Evolutionary conservation across 2,797 vertebrate genomes (phyloP).

Genomic region (Micropoecilia bifurca): DNA sequence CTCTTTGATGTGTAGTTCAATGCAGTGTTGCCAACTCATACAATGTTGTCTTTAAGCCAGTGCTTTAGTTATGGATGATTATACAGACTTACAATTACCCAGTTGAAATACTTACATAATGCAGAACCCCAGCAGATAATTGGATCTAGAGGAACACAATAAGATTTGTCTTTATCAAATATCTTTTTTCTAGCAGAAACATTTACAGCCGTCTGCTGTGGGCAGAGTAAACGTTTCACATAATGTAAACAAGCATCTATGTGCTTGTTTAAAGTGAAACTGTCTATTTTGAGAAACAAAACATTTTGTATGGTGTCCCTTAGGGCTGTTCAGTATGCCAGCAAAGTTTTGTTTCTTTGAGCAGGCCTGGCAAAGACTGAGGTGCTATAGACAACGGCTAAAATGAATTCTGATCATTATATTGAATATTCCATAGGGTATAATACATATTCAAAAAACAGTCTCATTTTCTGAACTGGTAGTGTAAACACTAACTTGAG

Average conservation of each 20-base stretch:
- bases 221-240: neutral
- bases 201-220: neutral
- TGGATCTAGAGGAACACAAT: neutral
- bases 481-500: neutral
- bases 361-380: neutral
- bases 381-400: no score
- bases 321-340: neutral
- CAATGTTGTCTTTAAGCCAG: neutral
- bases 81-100: neutral
- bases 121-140: neutral
- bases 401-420: neutral
- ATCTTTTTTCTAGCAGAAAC: neutral
- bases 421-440: neutral
- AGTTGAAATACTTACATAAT: neutral
- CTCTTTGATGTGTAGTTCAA: slow-evolving; percentile 1
- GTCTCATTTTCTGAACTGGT: neutral
- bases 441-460: no score
- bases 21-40: neutral
- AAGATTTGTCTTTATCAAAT: neutral
- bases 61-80: neutral
- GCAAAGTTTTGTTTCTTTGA: neutral
- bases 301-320: neutral
- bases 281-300: neutral
- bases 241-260: neutral
- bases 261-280: neutral